Evolutionary conservation across 2,797 vertebrate species (phyloP).

Genomic region (Diplodus puntazzo): DNA sequence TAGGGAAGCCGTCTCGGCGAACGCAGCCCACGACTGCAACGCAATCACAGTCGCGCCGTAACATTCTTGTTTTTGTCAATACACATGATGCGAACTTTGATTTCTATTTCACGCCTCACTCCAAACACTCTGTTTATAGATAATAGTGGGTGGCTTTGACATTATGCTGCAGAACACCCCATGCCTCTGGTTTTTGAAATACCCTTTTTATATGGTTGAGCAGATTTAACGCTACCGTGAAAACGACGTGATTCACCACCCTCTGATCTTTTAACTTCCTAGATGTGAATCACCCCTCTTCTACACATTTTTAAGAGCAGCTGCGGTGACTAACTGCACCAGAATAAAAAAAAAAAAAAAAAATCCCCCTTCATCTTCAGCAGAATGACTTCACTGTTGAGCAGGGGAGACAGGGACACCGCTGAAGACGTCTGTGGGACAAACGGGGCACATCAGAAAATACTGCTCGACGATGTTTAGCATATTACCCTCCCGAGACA

Average conservation of each 20-base stretch:
- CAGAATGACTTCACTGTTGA: conserved; percentile 73
- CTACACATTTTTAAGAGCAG: conserved; percentile 69
- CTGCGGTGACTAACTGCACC: conserved; percentile 65
- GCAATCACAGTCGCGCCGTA: conserved; percentile 63
- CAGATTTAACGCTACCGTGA: conserved; percentile 71
- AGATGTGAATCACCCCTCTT: conserved; percentile 72
- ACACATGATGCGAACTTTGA: conserved; percentile 72
- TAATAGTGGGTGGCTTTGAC: conserved; percentile 74
- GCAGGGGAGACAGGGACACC: conserved; percentile 46
- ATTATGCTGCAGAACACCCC: conserved; percentile 70
- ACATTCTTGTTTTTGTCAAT: conserved; percentile 73
- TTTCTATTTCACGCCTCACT: conserved; percentile 76
- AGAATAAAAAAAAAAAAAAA: conserved; percentile 36
- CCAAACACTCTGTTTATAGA: conserved; percentile 72
- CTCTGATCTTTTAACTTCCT: conserved; percentile 77
- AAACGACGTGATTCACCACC: conserved; percentile 72
- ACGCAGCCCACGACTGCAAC: conserved; percentile 44
- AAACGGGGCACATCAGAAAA: conserved; percentile 54
- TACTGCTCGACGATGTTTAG: conserved; percentile 47
- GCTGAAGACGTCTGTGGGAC: conserved; percentile 55
- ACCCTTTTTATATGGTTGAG: conserved; percentile 70
- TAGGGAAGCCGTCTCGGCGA: conserved; percentile 48
- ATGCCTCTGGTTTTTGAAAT: conserved; percentile 70
- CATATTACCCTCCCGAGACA: conserved; percentile 49
- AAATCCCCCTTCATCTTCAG: conserved; percentile 46